Evolutionary conservation across 2,113 vertebrate genomes (phyloP).

Genomic region (Illadopsis cleaveri): DNA sequence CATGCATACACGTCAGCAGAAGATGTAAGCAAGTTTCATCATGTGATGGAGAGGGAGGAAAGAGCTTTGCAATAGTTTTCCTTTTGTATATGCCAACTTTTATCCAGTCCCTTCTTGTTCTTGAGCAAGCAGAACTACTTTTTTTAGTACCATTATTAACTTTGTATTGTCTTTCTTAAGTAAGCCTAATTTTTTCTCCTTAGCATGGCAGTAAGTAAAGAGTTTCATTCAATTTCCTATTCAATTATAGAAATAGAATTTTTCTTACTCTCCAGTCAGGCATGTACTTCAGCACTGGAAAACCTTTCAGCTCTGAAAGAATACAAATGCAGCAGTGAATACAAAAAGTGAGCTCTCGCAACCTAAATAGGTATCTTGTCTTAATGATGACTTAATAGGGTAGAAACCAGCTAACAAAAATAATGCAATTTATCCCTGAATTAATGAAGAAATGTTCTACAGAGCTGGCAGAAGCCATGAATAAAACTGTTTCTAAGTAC

Average conservation of each 20-base stretch:
- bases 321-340: neutral
- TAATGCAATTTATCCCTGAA: neutral
- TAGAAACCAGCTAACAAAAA: neutral
- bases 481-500: neutral
- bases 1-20: neutral
- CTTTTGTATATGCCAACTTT: neutral
- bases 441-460: neutral
- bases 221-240: neutral
- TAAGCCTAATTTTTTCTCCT: neutral
- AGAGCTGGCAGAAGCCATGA: neutral
- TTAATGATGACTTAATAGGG: neutral
- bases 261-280: neutral
- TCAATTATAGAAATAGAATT: neutral
- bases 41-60: neutral
- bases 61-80: neutral
- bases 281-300: neutral
- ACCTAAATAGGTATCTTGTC: neutral
- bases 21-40: neutral
- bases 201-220: neutral
- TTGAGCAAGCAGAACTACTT: neutral
- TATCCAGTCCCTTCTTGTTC: neutral
- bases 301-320: neutral
- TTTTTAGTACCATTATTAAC: neutral
- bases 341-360: neutral
- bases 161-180: neutral